Conservation (phyloP, 2,797 vertebrate species). For the Leuciscus waleckii region DNA sequence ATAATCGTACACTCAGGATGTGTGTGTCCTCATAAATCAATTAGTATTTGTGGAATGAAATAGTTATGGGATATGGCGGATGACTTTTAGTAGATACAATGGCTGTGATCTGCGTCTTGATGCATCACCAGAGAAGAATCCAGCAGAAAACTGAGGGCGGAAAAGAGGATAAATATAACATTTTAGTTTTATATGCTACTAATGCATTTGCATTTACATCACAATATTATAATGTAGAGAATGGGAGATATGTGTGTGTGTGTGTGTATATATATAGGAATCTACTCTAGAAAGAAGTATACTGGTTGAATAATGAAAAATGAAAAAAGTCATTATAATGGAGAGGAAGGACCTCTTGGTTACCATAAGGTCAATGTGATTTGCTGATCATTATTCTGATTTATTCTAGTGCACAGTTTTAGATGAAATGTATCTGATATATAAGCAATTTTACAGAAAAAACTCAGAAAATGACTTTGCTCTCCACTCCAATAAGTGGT, state of each 20-base stretch:
- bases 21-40: conserved; percentile 19
- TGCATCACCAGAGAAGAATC: not conserved
- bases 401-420: not conserved
- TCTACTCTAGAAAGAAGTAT: not conserved
- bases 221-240: not conserved
- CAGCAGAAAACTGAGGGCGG: not conserved
- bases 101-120: conserved; percentile 8
- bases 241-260: not conserved
- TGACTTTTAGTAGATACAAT: not conserved
- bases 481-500: not conserved
- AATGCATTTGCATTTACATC: not conserved
- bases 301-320: not conserved
- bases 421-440: not conserved
- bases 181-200: not conserved
- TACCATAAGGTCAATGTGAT: not conserved
- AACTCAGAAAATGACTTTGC: not conserved
- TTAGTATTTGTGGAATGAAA: conserved; percentile 23
- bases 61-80: not conserved
- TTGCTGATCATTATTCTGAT: not conserved
- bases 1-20: not conserved
- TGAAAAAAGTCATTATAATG: not conserved
- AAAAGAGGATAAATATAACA: not conserved
- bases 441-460: not conserved
- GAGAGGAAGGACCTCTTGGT: not conserved
- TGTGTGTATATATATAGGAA: not conserved